These are phyloP conservation scores for Hormiphora californensis DNA, from an alignment of 37 sponge, comb jelly and placozoan genomes.

Conservation along the genomic window DNA sequence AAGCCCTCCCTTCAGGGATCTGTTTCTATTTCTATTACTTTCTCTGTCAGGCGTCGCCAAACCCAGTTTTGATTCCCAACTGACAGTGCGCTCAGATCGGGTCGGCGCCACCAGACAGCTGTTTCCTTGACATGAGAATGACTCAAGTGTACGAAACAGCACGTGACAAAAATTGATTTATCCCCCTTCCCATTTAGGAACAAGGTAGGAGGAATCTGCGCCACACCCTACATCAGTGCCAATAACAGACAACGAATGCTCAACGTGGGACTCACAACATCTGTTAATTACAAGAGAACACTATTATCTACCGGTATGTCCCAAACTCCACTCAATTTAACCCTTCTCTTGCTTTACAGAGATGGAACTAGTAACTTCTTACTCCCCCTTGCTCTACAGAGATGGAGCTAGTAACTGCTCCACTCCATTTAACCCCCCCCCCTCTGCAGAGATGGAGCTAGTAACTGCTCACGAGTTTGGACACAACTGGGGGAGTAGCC, in stretches of 20 bases:
- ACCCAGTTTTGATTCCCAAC: too few species aligned
- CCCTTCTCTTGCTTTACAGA: neutral
- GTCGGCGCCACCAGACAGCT: too few species aligned
- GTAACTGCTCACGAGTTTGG: conserved; percentile 30
- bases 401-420: neutral
- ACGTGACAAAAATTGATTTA: too few species aligned
- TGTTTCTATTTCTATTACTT: too few species aligned
- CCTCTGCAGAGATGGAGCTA: neutral
- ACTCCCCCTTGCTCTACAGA: neutral
- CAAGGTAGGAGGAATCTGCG: conserved; percentile 55
- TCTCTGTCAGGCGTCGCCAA: too few species aligned
- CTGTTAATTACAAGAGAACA: conserved; percentile 49
- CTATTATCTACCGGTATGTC: too few species aligned
- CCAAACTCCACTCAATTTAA: neutral
- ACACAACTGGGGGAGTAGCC: conserved; percentile 58
- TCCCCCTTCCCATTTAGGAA: conserved; percentile 11
- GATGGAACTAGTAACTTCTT: neutral
- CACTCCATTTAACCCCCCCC: neutral
- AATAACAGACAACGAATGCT: neutral
- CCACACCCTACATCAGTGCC: neutral
- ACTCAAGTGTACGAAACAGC: too few species aligned
- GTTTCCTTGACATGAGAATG: too few species aligned
- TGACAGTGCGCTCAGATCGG: too few species aligned
- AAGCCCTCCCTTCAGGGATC: too few species aligned
- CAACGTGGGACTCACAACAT: conserved; percentile 39